Evolutionary conservation across 2,888 invertebrate genomes (phyloP), one percentile per base, ranked within the genome.

Genomic region (Scotopteryx bipunctaria): DNA sequence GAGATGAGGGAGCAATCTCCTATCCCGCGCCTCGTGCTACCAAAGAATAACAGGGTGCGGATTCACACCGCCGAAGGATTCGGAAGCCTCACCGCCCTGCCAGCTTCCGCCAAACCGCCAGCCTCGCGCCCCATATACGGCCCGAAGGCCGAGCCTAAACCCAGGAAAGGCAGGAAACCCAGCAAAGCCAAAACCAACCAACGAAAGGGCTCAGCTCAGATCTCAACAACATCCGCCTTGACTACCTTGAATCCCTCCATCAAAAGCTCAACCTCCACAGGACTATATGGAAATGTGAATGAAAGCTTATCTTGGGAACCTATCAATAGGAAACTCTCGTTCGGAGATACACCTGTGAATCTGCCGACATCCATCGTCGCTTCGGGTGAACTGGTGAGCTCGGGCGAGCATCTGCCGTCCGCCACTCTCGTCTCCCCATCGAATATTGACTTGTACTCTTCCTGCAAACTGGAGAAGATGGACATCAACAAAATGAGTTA

Each of bases 1-100:
- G 89, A 89, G 32, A 81, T 89, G 81, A 69, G 87, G 21, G 89
- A 88, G 43, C 88, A 89, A 46, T 88, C 89, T 0, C 89, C 89
- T 0, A 89, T 89, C n/a, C 88, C 88, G 1, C 86, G 86, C 55
- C 67, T 89, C 2, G 86, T 87, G 83, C 64, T 89, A 9, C 86
- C 84, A 52, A 89, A 88, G 60, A 78, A 78, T 0, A 85, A 81
- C 79, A 80, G 15, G 76, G 80, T 81, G 71, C 82, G 76, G 58
- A 66, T 81, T 25, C 77, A 73, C 53, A 67, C 77, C 0, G 78
- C 4, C 11, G 44, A 17, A 19, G 48, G 9, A 21, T 54, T 31
- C 32, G 42, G 5, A 29, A 33, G n/a, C 31, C 11, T 45, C 37
- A 37, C 36, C 0, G 32, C 27, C 25, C 47, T 1, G 56, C 61